These are phyloP conservation scores for Brachionus paranguensis DNA, from an alignment of 1,140 invertebrate genomes.

Conservation along the genomic window DNA sequence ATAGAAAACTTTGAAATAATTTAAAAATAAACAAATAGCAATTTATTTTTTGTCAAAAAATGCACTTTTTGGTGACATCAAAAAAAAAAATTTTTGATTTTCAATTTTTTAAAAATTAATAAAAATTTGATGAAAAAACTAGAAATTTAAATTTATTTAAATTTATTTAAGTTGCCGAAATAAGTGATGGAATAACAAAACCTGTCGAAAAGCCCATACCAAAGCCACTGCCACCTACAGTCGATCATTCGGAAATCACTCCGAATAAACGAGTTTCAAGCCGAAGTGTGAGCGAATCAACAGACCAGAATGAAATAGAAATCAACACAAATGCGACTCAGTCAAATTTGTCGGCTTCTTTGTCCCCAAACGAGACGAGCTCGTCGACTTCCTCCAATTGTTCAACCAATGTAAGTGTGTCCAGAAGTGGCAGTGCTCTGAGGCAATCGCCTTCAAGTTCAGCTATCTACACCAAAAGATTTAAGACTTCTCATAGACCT, in stretches of 20 bases:
- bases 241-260: neutral
- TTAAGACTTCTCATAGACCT: neutral
- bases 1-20: no score
- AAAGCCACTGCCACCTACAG: constrained; percentile 28
- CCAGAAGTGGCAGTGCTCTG: neutral
- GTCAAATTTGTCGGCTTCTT: neutral
- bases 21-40: no score
- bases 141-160: neutral
- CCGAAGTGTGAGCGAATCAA: neutral
- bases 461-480: neutral
- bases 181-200: constrained; percentile 28
- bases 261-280: neutral
- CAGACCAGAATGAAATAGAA: constrained; percentile 1
- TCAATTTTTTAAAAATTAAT: no score
- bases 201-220: constrained; percentile 38
- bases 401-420: neutral
- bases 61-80: no score
- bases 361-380: neutral
- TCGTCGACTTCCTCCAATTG: neutral
- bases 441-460: neutral
- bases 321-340: neutral
- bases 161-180: neutral
- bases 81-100: no score
- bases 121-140: no score
- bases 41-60: no score